Evolutionary conservation across 2,797 vertebrate species (phyloP), one percentile per base, ranked within the genome.

Genomic region (Distichodus sexfasciatus): DNA sequence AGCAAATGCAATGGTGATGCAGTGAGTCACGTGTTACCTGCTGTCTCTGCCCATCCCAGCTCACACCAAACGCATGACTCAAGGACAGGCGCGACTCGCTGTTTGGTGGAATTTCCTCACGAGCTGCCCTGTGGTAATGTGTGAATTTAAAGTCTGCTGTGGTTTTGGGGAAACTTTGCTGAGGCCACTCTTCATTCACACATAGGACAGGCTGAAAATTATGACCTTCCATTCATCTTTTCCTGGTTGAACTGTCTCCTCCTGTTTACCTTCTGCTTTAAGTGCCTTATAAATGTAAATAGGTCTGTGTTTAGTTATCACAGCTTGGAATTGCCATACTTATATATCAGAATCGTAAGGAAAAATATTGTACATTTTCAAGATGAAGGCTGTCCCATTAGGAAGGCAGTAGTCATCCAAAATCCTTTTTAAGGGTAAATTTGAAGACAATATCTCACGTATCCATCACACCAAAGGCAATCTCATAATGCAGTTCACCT

Each of bases 121-220:
- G 26, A 40, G 19, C 28, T 36, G 1, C 7, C 67, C 35, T 31
- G 53, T 63, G 64, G 61, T 33, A n/a, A 69, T 38, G 76, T 75
- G 72, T 72, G 69, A 78, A 72, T 75, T 75, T 78, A 68, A 69
- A 54, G 36, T 68, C 41, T 59, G 59, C 59, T 69, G 76, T 51
- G 72, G 72, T 76, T 72, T 70, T 23, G 14, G 58, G 66, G 57
- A 14, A 17, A 41, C 47, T 12, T 15, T n/a, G 38, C 60, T 59
- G 44, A 4, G 57, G 35, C 69, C 44, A 68, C 59, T 64, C 54
- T 64, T 28, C 74, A 64, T 75, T 69, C 26, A 58, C 51, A 41
- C 35, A 38, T 24, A 17, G 17, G 36, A 3, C 47, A 44, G 17
- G 12, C 55, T 48, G 33, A 53, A 19, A 60, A 54, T 76, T 47